A percentile compares a stretch with the other conserved stretches of the same genome.
These are phyloP conservation scores for Oreonectes daqikongensis DNA, from an alignment of 2,797 vertebrate species.

Conservation along the genomic window DNA sequence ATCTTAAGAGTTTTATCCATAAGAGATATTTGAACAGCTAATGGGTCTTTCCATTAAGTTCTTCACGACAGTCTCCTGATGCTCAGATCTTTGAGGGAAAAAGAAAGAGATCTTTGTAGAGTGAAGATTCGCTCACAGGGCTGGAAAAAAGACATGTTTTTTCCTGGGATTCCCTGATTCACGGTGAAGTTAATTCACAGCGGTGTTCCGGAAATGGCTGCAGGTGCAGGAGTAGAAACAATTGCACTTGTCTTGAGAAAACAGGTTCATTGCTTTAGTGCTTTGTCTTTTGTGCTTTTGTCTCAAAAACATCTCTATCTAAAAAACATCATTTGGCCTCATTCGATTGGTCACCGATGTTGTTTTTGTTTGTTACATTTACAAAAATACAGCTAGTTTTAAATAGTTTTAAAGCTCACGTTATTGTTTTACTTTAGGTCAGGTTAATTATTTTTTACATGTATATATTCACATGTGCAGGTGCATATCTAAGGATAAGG, in stretches of 20 bases:
- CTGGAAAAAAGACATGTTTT: slow-evolving; percentile 25
- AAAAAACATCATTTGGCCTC: background rate
- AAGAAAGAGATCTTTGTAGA: background rate
- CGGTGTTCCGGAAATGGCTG: background rate
- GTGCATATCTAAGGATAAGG: too few species aligned
- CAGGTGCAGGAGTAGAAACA: slow-evolving; percentile 31
- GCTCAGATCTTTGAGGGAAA: slow-evolving; percentile 9
- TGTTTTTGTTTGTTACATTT: too few species aligned
- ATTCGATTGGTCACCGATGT: background rate
- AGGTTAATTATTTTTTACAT: background rate
- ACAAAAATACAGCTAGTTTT: background rate
- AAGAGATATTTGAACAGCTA: slow-evolving; percentile 31
- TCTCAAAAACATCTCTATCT: background rate
- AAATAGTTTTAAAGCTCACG: background rate
- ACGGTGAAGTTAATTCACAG: slow-evolving; percentile 19
- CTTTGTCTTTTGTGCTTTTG: slow-evolving; percentile 8
- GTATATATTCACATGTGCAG: background rate
- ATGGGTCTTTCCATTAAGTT: slow-evolving; percentile 22
- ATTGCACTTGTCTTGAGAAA: slow-evolving; percentile 24
- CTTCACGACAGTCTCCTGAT: slow-evolving; percentile 16
- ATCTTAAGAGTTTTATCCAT: slow-evolving; percentile 5
- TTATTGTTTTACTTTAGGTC: background rate
- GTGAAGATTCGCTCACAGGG: slow-evolving; percentile 1
- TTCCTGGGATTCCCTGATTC: slow-evolving; percentile 32
- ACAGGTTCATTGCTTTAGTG: background rate